phyloP scores from a whole-genome alignment of 2,888 invertebrate genomes.

The Hofmannophila pseudospretella region DNA sequence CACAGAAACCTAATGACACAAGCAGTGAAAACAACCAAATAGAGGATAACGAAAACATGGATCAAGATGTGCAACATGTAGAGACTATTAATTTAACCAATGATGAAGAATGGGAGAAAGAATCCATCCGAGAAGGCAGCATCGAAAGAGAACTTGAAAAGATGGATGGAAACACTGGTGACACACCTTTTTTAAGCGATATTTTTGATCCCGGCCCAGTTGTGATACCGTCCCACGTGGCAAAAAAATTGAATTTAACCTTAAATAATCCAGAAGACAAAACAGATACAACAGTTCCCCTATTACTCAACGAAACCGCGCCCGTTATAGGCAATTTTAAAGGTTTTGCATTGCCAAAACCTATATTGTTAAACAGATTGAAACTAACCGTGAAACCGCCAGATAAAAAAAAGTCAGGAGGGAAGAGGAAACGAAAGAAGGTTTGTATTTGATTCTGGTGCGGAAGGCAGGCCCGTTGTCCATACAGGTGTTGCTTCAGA shows the following conservation, averaged over 20 bases:
- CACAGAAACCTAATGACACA: slow-evolving; percentile 29
- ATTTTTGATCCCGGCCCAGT: slow-evolving; percentile 70
- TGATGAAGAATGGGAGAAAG: slow-evolving; percentile 68
- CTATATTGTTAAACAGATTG: slow-evolving; percentile 65
- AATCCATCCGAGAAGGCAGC: slow-evolving; percentile 55
- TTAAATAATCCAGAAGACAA: slow-evolving; percentile 36
- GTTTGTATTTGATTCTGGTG: slow-evolving; percentile 45
- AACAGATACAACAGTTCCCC: slow-evolving; percentile 21
- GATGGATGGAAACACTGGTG: slow-evolving; percentile 55
- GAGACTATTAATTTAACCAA: slow-evolving; percentile 67
- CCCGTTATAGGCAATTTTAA: slow-evolving; percentile 70
- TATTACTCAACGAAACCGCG: slow-evolving; percentile 40
- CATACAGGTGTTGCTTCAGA: not conserved
- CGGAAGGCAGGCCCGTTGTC: not conserved
- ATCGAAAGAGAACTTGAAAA: slow-evolving; percentile 57
- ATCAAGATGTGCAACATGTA: slow-evolving; percentile 22
- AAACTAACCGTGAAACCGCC: slow-evolving; percentile 57
- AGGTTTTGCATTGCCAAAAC: slow-evolving; percentile 73
- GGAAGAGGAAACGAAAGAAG: slow-evolving; percentile 54
- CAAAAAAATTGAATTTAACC: slow-evolving; percentile 51
- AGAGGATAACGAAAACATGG: slow-evolving; percentile 8
- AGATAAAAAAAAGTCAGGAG: slow-evolving; percentile 46
- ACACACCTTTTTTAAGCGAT: slow-evolving; percentile 69
- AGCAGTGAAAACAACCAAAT: slow-evolving; percentile 5
- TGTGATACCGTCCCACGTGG: slow-evolving; percentile 38